Evolutionary conservation across 2,888 invertebrate genomes (phyloP).

Genomic region (Panzeria rudis): DNA sequence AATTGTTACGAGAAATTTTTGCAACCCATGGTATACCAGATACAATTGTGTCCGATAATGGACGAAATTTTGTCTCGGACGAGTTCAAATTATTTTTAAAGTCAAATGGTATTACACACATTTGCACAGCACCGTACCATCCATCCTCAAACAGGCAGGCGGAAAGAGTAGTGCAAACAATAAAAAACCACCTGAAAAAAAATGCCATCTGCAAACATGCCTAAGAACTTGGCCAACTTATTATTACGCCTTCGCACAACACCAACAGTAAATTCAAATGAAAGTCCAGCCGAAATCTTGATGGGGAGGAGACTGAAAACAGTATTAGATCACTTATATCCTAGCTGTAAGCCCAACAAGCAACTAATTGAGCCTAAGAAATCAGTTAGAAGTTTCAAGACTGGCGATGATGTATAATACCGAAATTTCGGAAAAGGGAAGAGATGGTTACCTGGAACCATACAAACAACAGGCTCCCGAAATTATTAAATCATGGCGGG

Average conservation of each 20-base stretch:
- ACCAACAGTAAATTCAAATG: background rate
- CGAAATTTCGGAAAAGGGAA: slow-evolving; percentile 36
- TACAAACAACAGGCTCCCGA: too few relatives aligned
- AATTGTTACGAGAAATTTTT: slow-evolving; percentile 41
- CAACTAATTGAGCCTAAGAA: background rate
- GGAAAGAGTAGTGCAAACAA: slow-evolving; percentile 57
- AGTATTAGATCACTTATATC: slow-evolving; percentile 25
- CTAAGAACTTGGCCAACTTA: slow-evolving; percentile 36
- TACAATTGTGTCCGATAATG: slow-evolving; percentile 64
- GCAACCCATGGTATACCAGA: slow-evolving; percentile 47
- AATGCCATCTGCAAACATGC: slow-evolving; percentile 35
- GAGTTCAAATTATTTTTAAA: slow-evolving; percentile 52
- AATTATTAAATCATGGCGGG: background rate
- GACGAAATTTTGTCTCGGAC: slow-evolving; percentile 53
- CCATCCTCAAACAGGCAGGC: slow-evolving; percentile 62
- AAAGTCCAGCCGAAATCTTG: slow-evolving; percentile 54
- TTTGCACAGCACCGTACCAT: slow-evolving; percentile 59
- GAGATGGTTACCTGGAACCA: slow-evolving; percentile 8
- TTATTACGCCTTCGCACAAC: slow-evolving; percentile 34
- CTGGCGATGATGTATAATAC: slow-evolving; percentile 27
- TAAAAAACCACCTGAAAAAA: slow-evolving; percentile 63
- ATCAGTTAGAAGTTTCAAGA: slow-evolving; percentile 15
- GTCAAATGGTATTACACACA: slow-evolving; percentile 55
- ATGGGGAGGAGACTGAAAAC: slow-evolving; percentile 49
- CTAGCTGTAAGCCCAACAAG: background rate